Evolutionary conservation across 2,888 invertebrate genomes (phyloP), one percentile per base, ranked within the genome.

Genomic region (Gymnocheta viridis): DNA sequence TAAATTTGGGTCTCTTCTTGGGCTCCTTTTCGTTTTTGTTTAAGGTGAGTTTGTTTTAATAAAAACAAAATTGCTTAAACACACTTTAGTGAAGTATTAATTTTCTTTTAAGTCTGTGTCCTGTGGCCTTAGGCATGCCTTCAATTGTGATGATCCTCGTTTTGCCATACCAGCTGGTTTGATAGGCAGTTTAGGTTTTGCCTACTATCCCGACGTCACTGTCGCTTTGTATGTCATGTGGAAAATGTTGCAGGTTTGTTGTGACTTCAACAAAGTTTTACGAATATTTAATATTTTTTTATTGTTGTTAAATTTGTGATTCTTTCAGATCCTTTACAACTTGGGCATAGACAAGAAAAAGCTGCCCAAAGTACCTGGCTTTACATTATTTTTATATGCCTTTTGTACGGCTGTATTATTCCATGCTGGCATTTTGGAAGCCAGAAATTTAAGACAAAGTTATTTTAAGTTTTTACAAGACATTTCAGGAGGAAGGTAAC

Each of bases 221-320:
- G 93, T 97, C 67, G 95, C 96, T n/a, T 93, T 97, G 32, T 97
- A 97, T 90, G 94, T 96, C 6, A 93, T 96, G 92, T 96, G 96
- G 95, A 97, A 97, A 92, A 94, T 95, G 58, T 92, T 96, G 49
- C 97, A 97, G 93, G 96, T 96, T 41, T 10, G 3, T 7, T 29
- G 4, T n/a, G n/a, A n/a, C 1, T 14, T 38, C 14, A 60, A 14
- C 22, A n/a, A 47, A 7, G 22, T 22, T 24, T n/a, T n/a, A n/a
- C n/a, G n/a, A n/a, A n/a, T n/a, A 24, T 51, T 5, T 7, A 56
- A 38, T n/a, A 29, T 27, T 14, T 27, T 49, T 69, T 4, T n/a
- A 38, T 62, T 47, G 32, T 64, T 14, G 12, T 44, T 17, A 2
- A n/a, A 12, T 54, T 38, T 41, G 1, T 14, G 2, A 1, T 14